phyloP scores from a whole-genome alignment of 1,140 invertebrate genomes.

The Eurosta solidaginis region DNA sequence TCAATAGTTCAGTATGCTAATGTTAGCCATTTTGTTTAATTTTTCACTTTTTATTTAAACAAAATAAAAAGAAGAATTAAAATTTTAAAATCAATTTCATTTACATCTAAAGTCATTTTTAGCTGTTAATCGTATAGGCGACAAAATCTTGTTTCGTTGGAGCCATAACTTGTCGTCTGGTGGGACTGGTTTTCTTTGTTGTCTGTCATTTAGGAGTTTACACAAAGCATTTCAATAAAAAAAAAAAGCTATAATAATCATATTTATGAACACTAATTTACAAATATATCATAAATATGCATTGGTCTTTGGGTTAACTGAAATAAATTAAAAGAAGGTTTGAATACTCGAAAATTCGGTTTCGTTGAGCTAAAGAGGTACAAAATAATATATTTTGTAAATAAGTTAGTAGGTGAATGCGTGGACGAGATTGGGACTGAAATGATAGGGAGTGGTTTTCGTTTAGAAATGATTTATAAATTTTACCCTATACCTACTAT shows the following conservation, averaged over 20 bases:
- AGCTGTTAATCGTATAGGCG: neutral
- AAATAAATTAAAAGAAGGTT: conserved; percentile 24
- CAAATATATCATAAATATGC: neutral
- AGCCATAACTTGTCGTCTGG: neutral
- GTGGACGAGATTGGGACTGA: no score
- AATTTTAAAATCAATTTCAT: conserved; percentile 15
- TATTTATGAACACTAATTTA: neutral
- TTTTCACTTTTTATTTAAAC: conserved; percentile 18
- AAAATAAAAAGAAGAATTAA: neutral
- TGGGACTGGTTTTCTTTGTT: conserved; percentile 4
- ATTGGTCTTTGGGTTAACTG: neutral
- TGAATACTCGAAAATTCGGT: neutral
- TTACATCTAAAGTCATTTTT: neutral
- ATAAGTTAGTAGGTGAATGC: conserved; percentile 16
- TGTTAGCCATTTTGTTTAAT: conserved; percentile 13
- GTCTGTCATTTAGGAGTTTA: neutral
- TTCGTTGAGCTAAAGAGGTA: conserved; percentile 10
- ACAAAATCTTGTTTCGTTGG: neutral
- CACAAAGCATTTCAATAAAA: conserved; percentile 11
- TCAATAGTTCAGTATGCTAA: conserved; percentile 22
- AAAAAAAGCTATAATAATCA: neutral
- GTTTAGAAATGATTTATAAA: no score
- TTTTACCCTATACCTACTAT: no score
- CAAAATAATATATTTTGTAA: neutral
- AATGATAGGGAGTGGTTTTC: no score